Percentiles rank a stretch among this genome's conserved stretches.
Evolutionary conservation across 2,797 vertebrate genomes (phyloP).

Genomic region (Notamacropus eugenii): DNA sequence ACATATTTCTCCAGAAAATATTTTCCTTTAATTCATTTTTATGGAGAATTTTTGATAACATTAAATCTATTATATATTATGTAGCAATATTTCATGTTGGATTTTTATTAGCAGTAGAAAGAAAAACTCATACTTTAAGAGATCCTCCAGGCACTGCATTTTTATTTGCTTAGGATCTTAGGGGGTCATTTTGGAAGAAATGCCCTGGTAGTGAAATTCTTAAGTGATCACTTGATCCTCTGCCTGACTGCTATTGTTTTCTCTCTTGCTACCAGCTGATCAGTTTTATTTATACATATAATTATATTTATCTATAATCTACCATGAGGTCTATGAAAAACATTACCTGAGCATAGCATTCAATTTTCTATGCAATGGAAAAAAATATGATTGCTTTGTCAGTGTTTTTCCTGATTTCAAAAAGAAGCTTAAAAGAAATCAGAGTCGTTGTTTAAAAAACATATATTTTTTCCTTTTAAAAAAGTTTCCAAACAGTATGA

Average conservation of each 20-base stretch:
- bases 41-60: neutral
- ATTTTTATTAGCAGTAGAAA: conserved; percentile 25
- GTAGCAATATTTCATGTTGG: conserved; percentile 16
- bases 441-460: neutral
- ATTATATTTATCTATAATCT: neutral
- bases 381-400: neutral
- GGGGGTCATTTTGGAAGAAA: neutral
- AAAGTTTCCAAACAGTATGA: neutral
- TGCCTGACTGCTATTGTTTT: neutral
- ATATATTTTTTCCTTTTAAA: neutral
- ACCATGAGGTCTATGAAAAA: neutral
- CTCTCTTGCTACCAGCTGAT: neutral
- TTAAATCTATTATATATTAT: conserved; percentile 11
- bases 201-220: neutral
- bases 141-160: conserved; percentile 4
- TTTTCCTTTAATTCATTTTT: conserved; percentile 30
- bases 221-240: neutral
- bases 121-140: neutral
- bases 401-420: neutral
- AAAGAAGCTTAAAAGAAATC: neutral
- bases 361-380: neutral
- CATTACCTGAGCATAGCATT: neutral
- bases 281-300: neutral
- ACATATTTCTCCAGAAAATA: conserved; percentile 11
- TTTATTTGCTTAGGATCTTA: conserved; percentile 23